These are phyloP conservation scores for Glyphotaelius pellucidus DNA, from an alignment of 2,888 invertebrate genomes.

Conservation along the genomic window DNA sequence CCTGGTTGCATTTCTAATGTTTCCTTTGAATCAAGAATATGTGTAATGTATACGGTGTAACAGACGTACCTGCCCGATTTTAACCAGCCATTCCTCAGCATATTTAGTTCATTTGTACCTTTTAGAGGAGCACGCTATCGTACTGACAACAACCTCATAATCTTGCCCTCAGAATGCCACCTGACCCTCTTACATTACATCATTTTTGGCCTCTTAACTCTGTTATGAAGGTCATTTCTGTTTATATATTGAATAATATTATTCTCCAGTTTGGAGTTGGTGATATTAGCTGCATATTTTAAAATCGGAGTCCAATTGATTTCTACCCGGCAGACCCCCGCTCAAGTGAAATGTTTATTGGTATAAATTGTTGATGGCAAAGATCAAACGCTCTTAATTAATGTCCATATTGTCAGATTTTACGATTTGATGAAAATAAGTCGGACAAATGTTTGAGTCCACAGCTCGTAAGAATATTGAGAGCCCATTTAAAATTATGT, in stretches of 20 bases:
- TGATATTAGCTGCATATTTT: neutral
- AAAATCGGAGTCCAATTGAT: neutral
- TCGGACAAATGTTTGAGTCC: neutral
- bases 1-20: no score
- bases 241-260: neutral
- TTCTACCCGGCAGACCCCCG: neutral
- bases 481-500: neutral
- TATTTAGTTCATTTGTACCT: no score
- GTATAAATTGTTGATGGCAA: slow-evolving; percentile 25
- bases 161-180: no score
- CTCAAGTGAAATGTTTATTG: slow-evolving; percentile 18
- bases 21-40: no score
- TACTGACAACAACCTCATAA: no score
- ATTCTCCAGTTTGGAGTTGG: neutral
- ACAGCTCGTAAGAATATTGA: neutral
- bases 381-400: slow-evolving; percentile 3
- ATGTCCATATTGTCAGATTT: neutral
- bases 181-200: no score
- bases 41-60: no score
- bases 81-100: no score
- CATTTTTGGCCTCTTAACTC: no score
- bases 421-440: neutral
- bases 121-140: no score
- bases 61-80: no score
- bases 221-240: neutral